Base-by-base conservation (phyloP, 2,113 vertebrate species). In the Galemys pyrenaicus region DNA sequence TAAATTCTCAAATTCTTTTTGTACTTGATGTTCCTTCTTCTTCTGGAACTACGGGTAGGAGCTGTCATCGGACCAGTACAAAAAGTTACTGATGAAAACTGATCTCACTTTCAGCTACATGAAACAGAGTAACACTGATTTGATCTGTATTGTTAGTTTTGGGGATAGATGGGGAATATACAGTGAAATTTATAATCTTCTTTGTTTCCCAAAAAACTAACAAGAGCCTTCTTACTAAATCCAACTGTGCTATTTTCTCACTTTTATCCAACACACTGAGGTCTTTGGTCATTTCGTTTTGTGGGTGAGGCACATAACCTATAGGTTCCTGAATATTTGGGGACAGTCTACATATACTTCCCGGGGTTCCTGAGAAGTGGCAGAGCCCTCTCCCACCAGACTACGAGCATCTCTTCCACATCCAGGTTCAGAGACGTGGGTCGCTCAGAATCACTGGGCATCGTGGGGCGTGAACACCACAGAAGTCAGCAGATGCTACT, bases 111-210 rank as follows among this genome's bases (percentile, higher is more conserved):
- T 49, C 16, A 35, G 74, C 35, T 74, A 67, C n/a, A 89, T 84
- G 96, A 96, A 91, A 91, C 86, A 91, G 56, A 26, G 19, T 80
- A 37, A 58, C 89, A 94, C 62, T 95, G 87, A 94, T 96, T 84
- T 81, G 56, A 11, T 54, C 68, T 65, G 46, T 44, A 35, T 83
- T 64, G 41, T 82, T 88, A 82, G 71, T 86, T 92, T 79, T 39
- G 44, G 39, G 64, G 20, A 56, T 26, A 44, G 46, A 90, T 4
- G 20, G 26, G 44, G 64, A 74, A 78, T 75, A 39, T n/a, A n/a
- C 93, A 92, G 67, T 16, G 17, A 64, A 49, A 56, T 37, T 58
- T 49, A 75, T 35, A 62, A 71, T 49, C 26, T 51, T 51, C 35
- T 68, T 13, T 41, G n/a, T 58, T 65, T 51, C 73, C 41, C 51